Base-by-base conservation (phyloP, 2,113 vertebrate genomes). In the Oncorhynchus masou region DNA sequence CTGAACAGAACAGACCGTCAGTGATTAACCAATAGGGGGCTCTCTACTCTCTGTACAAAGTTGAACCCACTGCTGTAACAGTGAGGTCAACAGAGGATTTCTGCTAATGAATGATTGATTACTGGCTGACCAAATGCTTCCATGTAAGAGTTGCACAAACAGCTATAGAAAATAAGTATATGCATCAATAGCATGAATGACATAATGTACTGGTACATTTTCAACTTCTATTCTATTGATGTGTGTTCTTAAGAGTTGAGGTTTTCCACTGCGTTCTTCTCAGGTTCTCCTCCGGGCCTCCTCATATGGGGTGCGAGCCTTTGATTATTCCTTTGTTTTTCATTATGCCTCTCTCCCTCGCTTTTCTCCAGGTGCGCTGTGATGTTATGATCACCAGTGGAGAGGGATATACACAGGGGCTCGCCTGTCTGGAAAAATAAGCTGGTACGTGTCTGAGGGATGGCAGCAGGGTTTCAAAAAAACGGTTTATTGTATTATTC, bases 401-500 rank as follows among this genome's bases (percentile, higher is more conserved):
- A 87, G 91, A 93, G 91, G 88, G 90, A 89, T 91, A 91, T 91
- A 93, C 90, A 93, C 94, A 87, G 91, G 87, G 93, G 92, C 88
- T 87, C 86, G 90, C 74, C 94, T 87, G 81, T 85, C 88, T 84
- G 24, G 7, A 90, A 90, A 87, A 92, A 85, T 92, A 81, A 90
- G 87, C 86, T 86, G 86, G 54, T 60, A 82, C 19, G 51, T 90
- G 72, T 91, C 83, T 87, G 88, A 92, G 91, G 89, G 87, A 91
- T 24, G 82, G 86, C 83, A 45, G 87, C 86, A 87, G 88, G 90
- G 84, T 85, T 78, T 88, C 87, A 90, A 88, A 60, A 89, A 93
- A 88, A 88, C 91, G 85, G 87, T 92, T 93, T 92, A 81, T 92
- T 94, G 86, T 87, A 87, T 93, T 92, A 93, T 94, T 93, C 93